phyloP scores from a whole-genome alignment of 2,888 invertebrate species.

The Mantis religiosa region DNA sequence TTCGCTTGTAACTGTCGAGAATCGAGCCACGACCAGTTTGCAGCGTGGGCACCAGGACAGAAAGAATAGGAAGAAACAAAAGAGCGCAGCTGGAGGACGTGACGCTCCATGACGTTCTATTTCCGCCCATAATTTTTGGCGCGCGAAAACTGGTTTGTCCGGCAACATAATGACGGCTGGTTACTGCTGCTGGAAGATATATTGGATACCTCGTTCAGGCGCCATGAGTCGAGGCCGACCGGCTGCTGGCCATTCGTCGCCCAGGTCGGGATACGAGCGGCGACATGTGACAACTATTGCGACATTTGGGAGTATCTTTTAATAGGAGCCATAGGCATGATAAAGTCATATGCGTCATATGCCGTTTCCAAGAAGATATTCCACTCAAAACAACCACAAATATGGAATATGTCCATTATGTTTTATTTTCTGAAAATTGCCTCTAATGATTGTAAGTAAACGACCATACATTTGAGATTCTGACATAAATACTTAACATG shows the following conservation, averaged over 20 bases:
- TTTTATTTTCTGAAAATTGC: too few relatives aligned
- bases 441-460: too few relatives aligned
- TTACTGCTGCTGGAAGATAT: neutral
- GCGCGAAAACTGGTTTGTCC: conserved; percentile 23
- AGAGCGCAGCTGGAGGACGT: neutral
- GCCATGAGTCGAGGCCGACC: neutral
- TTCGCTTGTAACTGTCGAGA: neutral
- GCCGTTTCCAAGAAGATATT: too few relatives aligned
- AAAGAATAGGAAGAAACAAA: conserved; percentile 10
- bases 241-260: neutral
- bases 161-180: conserved; percentile 16
- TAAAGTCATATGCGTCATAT: too few relatives aligned
- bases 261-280: neutral
- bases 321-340: too few relatives aligned
- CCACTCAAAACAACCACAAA: too few relatives aligned
- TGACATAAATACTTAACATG: too few relatives aligned
- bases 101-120: conserved; percentile 13
- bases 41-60: neutral
- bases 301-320: too few relatives aligned
- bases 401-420: too few relatives aligned
- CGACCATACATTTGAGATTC: too few relatives aligned
- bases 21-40: neutral
- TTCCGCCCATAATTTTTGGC: conserved; percentile 28
- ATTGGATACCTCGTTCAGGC: neutral
- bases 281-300: too few relatives aligned